Evolutionary conservation across 2,888 invertebrate species (phyloP).

Genomic region (Drosophila kanekoi): DNA sequence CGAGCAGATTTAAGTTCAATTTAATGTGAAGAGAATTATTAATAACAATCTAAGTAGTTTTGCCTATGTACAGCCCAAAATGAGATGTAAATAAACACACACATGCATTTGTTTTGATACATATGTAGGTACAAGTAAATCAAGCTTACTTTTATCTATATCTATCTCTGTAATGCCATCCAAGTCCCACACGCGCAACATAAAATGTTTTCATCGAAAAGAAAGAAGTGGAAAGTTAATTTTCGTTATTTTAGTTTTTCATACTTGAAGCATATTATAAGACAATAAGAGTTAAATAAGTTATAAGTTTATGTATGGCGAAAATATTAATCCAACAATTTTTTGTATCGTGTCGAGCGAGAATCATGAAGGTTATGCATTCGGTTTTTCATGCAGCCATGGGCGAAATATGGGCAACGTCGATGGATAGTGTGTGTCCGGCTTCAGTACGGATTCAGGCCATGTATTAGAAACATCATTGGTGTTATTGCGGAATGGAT

Average conservation of each 20-base stretch:
- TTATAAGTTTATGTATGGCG: slow-evolving; percentile 69
- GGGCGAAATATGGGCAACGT: slow-evolving; percentile 96
- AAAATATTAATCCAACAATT: slow-evolving; percentile 55
- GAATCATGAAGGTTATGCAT: slow-evolving; percentile 51
- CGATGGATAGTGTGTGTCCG: slow-evolving; percentile 96
- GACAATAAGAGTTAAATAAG: slow-evolving; percentile 54
- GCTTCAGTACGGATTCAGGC: slow-evolving; percentile 88
- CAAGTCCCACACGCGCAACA: no score
- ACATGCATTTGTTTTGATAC: slow-evolving; percentile 66
- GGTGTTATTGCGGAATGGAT: slow-evolving; percentile 90
- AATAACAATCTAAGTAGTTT: slow-evolving; percentile 34
- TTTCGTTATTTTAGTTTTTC: slow-evolving; percentile 39
- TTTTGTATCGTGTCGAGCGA: slow-evolving; percentile 10
- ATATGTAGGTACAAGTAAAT: slow-evolving; percentile 43
- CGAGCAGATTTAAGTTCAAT: slow-evolving; percentile 19
- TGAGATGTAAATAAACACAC: slow-evolving; percentile 56
- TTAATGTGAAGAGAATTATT: slow-evolving; percentile 22
- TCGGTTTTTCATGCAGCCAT: slow-evolving; percentile 90
- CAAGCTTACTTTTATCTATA: slow-evolving; percentile 34
- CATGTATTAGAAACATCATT: slow-evolving; percentile 87
- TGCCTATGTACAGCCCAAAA: slow-evolving; percentile 54
- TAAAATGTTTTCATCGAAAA: no score
- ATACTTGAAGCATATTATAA: slow-evolving; percentile 39
- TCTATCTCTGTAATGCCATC: background rate
- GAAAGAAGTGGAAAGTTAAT: background rate